Conservation (phyloP, 2,888 invertebrate species). For the Meandrusa payeni region DNA sequence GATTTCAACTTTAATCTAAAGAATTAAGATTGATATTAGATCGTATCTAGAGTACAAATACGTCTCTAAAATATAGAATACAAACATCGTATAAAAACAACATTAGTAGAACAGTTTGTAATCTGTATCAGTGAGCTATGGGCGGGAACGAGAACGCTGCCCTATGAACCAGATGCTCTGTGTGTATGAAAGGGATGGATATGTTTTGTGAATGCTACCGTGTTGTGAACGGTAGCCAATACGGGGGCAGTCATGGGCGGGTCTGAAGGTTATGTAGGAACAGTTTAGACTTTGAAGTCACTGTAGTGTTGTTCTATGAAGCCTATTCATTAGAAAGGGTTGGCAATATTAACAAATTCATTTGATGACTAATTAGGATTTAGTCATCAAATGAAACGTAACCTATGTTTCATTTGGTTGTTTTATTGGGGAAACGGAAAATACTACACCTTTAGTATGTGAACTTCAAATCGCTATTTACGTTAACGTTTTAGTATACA, state of each 20-base stretch:
- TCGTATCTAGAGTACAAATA: neutral
- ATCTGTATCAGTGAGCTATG: conserved; percentile 62
- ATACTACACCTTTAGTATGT: no score
- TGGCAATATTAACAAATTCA: no score
- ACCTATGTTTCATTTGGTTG: no score
- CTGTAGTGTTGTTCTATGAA: conserved; percentile 1
- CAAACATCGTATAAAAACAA: conserved; percentile 67
- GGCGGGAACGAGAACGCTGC: conserved; percentile 47
- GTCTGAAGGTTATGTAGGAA: conserved; percentile 32
- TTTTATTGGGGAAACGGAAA: no score
- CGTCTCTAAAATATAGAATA: conserved; percentile 53
- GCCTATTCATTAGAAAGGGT: conserved; percentile 2
- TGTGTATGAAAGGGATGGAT: conserved; percentile 49
- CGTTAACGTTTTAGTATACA: no score
- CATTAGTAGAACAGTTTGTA: conserved; percentile 65
- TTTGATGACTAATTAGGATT: no score
- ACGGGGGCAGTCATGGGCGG: conserved; percentile 61
- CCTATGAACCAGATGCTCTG: conserved; percentile 23
- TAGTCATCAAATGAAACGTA: no score
- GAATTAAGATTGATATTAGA: conserved; percentile 31
- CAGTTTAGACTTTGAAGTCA: conserved; percentile 29
- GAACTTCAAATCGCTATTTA: no score
- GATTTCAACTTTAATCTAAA: conserved; percentile 21
- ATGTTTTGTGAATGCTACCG: conserved; percentile 47
- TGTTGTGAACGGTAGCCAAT: conserved; percentile 64